These are phyloP conservation scores for Procavia capensis DNA, from an alignment of 2,113 vertebrate genomes.

Conservation along the genomic window DNA sequence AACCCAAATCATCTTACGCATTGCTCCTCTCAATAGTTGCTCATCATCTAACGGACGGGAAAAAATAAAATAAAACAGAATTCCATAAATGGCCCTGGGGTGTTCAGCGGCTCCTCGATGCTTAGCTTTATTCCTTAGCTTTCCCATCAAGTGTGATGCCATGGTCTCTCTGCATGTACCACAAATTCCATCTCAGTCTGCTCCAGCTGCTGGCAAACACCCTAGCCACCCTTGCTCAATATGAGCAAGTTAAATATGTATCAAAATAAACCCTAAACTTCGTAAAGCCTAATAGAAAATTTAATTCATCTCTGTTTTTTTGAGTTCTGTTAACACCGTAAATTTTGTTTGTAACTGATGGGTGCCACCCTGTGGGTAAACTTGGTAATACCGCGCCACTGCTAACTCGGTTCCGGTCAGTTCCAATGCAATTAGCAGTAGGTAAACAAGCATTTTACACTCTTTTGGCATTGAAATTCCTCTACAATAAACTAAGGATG, in stretches of 20 bases:
- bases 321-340: rapidly evolving
- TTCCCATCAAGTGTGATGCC: neutral
- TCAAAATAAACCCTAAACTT: conserved; percentile 65
- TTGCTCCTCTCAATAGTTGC: conserved; percentile 1
- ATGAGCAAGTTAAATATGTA: conserved; percentile 56
- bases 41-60: conserved; percentile 63
- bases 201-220: conserved; percentile 22
- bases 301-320: neutral
- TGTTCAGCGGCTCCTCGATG: neutral
- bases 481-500: conserved; percentile 30
- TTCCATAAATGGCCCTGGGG: neutral
- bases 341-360: conserved; percentile 78
- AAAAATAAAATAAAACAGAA: conserved; percentile 25
- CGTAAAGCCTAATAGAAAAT: conserved; percentile 12
- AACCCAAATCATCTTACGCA: neutral
- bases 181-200: neutral
- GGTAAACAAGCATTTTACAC: neutral
- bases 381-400: conserved; percentile 52
- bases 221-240: neutral
- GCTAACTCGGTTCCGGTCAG: rapidly evolving
- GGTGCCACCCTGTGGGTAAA: conserved; percentile 87
- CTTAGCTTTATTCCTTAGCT: neutral
- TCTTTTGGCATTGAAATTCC: neutral
- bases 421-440: neutral
- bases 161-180: conserved; percentile 19